A percentile compares a stretch with the other conserved stretches of the same genome.
phyloP scores from a whole-genome alignment of 2,113 vertebrate species.

The Bufo bufo region DNA sequence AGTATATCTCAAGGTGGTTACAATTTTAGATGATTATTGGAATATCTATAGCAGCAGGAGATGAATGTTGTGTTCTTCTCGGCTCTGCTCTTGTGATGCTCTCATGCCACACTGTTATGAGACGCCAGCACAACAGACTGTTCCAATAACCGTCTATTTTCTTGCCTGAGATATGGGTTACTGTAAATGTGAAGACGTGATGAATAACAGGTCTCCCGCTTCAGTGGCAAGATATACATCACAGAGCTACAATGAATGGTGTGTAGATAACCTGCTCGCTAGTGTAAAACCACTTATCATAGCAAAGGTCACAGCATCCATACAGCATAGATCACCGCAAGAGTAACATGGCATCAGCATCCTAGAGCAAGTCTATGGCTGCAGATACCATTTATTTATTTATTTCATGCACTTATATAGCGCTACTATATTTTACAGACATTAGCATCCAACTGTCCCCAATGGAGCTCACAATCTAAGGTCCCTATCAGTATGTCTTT shows the following conservation, averaged over 20 bases:
- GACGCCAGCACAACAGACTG: background rate
- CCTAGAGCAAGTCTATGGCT: background rate
- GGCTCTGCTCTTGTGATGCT: background rate
- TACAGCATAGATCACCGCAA: background rate
- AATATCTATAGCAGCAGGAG: background rate
- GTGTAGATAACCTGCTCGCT: background rate
- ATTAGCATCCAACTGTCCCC: too few species aligned
- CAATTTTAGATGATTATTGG: background rate
- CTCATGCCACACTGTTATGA: background rate
- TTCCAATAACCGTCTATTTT: constrained; percentile 22
- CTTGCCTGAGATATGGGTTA: background rate
- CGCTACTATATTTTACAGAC: too few species aligned
- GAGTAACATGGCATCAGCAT: background rate
- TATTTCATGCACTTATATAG: too few species aligned
- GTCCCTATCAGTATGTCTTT: too few species aligned
- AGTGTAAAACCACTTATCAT: constrained; percentile 32
- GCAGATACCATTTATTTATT: background rate
- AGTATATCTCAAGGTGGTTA: background rate
- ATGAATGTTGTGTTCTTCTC: background rate
- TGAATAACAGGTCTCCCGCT: background rate
- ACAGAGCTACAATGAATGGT: background rate
- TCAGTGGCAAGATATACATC: constrained; percentile 19
- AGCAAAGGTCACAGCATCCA: constrained; percentile 19
- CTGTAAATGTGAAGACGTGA: constrained; percentile 25
- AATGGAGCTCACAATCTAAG: too few species aligned